A percentile compares a stretch with the other conserved stretches of the same genome.
phyloP scores from a whole-genome alignment of 2,113 vertebrate species.

The Agapornis roseicollis region DNA sequence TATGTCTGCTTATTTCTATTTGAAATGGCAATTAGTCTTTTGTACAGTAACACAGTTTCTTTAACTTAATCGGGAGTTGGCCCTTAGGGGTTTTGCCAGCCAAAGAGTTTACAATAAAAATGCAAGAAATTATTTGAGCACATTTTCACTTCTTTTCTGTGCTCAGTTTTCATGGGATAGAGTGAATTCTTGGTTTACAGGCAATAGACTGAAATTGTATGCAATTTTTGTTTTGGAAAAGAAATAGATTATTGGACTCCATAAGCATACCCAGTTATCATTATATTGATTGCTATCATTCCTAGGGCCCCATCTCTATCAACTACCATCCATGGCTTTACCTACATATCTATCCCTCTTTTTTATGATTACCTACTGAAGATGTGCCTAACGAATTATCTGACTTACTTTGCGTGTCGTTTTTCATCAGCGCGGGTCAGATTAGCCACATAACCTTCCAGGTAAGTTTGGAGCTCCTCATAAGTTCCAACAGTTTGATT shows the following conservation, averaged over 20 bases:
- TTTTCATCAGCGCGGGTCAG: constrained; percentile 84
- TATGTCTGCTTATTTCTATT: not conserved
- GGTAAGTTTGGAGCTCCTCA: constrained; percentile 88
- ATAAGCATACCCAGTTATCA: not conserved
- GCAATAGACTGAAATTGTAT: not conserved
- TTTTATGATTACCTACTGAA: not conserved
- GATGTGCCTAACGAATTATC: not conserved
- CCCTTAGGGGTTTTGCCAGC: not conserved
- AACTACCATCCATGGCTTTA: not conserved
- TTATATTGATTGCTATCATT: not conserved
- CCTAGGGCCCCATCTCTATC: not conserved
- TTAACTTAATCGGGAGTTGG: not conserved
- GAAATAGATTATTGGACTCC: not conserved
- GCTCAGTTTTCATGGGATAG: not conserved
- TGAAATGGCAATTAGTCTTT: not conserved
- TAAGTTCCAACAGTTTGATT: constrained; percentile 93
- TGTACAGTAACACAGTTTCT: not conserved
- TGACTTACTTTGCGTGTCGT: constrained; percentile 80
- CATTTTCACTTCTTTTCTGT: too few species aligned
- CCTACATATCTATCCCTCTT: not conserved
- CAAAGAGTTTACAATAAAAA: not conserved
- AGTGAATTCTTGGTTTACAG: not conserved
- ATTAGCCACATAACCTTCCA: constrained; percentile 88
- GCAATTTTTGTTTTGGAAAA: not conserved
- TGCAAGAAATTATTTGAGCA: not conserved